These are phyloP conservation scores for Umimayanthus kanabou DNA, from an alignment of 92 coral and sea anemone genomes.

Conservation along the genomic window DNA sequence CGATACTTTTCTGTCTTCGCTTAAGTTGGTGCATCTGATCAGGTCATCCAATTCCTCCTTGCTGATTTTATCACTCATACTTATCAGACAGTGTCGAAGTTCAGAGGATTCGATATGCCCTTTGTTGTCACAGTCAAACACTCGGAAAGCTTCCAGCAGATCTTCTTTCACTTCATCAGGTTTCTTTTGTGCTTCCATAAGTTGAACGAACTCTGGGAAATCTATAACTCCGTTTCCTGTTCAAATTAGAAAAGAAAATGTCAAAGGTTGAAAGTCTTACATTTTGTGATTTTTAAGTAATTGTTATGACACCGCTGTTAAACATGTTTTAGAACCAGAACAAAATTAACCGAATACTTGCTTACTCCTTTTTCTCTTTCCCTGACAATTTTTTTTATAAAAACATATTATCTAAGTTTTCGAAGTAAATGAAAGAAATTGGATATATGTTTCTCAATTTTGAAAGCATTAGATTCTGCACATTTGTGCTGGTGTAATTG, in stretches of 20 bases:
- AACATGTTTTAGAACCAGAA: too few species aligned
- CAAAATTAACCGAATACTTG: too few species aligned
- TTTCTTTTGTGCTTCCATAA: constrained; percentile 57
- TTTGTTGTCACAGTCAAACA: constrained; percentile 73
- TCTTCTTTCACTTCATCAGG: constrained; percentile 71
- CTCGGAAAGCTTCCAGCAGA: constrained; percentile 63
- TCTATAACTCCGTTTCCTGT: constrained; percentile 83
- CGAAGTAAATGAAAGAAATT: too few species aligned
- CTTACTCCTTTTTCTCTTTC: too few species aligned
- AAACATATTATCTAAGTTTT: too few species aligned
- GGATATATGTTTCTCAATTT: too few species aligned
- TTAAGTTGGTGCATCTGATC: constrained; percentile 43
- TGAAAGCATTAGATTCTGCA: too few species aligned
- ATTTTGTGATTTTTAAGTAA: too few species aligned
- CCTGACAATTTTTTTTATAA: too few species aligned
- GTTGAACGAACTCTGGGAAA: constrained; percentile 64
- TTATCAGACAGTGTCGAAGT: constrained; percentile 59
- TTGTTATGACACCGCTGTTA: too few species aligned
- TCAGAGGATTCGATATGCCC: constrained; percentile 77
- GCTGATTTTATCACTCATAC: constrained; percentile 69
- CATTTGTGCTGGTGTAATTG: background rate
- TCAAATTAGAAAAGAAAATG: background rate
- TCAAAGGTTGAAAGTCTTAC: background rate
- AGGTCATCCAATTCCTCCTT: constrained; percentile 64
- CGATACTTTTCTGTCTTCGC: constrained; percentile 55